Evolutionary conservation across 2,113 vertebrate species (phyloP).

Genomic region (Oriolus oriolus): DNA sequence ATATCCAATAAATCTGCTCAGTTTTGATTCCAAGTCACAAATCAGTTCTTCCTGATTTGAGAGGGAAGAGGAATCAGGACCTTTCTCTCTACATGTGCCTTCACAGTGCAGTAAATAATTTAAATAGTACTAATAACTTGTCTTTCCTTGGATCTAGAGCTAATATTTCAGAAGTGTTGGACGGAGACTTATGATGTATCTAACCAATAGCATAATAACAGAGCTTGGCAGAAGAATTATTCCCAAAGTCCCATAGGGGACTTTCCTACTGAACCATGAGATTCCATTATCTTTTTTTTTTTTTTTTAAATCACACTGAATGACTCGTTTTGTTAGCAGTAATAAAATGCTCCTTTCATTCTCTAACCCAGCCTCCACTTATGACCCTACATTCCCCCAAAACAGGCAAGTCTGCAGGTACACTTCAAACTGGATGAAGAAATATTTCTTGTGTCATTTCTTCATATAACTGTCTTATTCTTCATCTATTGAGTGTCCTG

Average conservation of each 20-base stretch:
- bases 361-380: background rate
- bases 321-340: background rate
- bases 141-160: background rate
- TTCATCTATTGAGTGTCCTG: background rate
- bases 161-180: background rate
- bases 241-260: background rate
- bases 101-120: background rate
- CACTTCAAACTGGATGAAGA: background rate
- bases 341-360: background rate
- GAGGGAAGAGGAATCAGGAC: background rate
- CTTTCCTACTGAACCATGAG: background rate
- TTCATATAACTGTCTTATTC: background rate
- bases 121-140: background rate
- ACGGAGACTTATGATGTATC: background rate
- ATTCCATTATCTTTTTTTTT: background rate
- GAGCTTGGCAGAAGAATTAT: background rate
- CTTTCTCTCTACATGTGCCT: background rate
- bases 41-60: background rate
- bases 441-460: background rate
- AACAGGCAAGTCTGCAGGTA: background rate
- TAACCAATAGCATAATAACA: background rate
- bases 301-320: background rate
- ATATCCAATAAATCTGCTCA: background rate
- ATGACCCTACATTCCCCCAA: background rate
- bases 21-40: background rate